Conservation (phyloP, 2,113 vertebrate species). For the Lepus europaeus region DNA sequence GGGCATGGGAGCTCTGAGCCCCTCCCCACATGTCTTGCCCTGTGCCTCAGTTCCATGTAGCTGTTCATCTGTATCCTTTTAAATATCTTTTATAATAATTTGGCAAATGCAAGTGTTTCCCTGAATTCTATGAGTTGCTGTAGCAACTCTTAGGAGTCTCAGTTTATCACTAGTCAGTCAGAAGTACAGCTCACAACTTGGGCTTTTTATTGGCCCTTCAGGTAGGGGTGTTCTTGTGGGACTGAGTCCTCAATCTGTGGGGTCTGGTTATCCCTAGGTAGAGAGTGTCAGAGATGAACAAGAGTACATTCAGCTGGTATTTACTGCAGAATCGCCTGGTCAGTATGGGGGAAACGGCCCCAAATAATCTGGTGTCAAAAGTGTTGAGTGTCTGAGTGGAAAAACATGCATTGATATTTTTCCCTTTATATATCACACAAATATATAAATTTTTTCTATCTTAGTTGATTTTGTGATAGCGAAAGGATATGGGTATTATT, state of each 20-base stretch:
- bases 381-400: neutral
- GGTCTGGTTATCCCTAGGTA: neutral
- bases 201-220: neutral
- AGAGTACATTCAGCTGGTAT: neutral
- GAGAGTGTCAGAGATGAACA: neutral
- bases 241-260: neutral
- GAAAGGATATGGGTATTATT: neutral
- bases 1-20: neutral
- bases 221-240: neutral
- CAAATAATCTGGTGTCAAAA: neutral
- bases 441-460: neutral
- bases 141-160: neutral
- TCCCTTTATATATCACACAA: neutral
- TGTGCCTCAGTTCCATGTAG: neutral
- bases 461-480: constrained; percentile 33
- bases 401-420: neutral
- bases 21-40: neutral
- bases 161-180: neutral
- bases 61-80: neutral
- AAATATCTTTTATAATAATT: neutral
- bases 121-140: neutral
- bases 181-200: neutral
- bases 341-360: neutral
- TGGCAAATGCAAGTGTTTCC: neutral
- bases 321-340: neutral